These are phyloP conservation scores for Drosophila hamatofila DNA, from an alignment of 2,888 invertebrate genomes.

Conservation along the genomic window DNA sequence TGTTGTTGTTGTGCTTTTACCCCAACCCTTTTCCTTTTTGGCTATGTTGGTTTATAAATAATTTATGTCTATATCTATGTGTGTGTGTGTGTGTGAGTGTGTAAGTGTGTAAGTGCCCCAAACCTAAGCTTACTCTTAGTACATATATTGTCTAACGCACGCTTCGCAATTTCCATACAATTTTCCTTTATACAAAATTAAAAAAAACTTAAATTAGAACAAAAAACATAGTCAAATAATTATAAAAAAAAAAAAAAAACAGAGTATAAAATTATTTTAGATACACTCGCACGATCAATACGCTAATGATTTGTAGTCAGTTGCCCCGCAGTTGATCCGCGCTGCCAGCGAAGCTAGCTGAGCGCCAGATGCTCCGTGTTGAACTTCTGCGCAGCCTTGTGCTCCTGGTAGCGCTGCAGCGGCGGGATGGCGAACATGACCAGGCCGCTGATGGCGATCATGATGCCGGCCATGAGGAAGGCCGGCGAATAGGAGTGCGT, in stretches of 20 bases:
- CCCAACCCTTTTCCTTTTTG: slow-evolving; percentile 1
- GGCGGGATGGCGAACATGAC: slow-evolving; percentile 94
- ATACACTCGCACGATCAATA: slow-evolving; percentile 6
- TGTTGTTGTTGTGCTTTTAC: slow-evolving; percentile 9
- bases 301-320: slow-evolving; percentile 6
- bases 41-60: slow-evolving; percentile 48
- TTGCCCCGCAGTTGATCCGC: slow-evolving; percentile 7
- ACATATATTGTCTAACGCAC: slow-evolving; percentile 10
- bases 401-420: slow-evolving; percentile 86
- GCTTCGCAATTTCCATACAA: not conserved
- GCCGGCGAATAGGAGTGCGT: slow-evolving; percentile 93
- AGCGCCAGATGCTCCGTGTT: slow-evolving; percentile 75
- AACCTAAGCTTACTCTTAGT: slow-evolving; percentile 37
- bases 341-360: slow-evolving; percentile 62
- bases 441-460: slow-evolving; percentile 94
- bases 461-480: slow-evolving; percentile 94
- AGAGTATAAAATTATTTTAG: slow-evolving; percentile 14
- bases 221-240: not conserved
- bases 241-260: slow-evolving; percentile 1
- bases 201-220: not conserved
- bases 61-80: slow-evolving; percentile 41
- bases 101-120: slow-evolving; percentile 3
- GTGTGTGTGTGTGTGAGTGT: not conserved
- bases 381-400: slow-evolving; percentile 55
- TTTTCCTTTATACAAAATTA: slow-evolving; percentile 8